Evolutionary conservation across 2,888 invertebrate genomes (phyloP).

Genomic region (Idaea biselata): DNA sequence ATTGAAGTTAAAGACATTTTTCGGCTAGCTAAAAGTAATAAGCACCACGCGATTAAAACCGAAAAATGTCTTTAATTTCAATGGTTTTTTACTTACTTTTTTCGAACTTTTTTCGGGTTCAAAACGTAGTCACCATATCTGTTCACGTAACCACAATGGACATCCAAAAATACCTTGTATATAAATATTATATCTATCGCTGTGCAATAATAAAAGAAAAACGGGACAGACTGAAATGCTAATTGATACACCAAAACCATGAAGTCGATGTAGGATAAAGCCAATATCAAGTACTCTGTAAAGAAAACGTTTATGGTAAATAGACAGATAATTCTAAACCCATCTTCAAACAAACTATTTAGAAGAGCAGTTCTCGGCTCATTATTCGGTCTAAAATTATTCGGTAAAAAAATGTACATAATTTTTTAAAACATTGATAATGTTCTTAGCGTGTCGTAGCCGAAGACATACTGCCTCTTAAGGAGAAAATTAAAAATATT

Average conservation of each 20-base stretch:
- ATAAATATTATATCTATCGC: constrained; percentile 62
- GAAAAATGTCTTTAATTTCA: too few species aligned
- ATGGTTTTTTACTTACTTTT: constrained; percentile 52
- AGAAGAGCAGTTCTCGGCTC: too few species aligned
- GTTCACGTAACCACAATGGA: constrained; percentile 73
- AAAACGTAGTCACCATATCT: constrained; percentile 74
- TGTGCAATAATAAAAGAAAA: constrained; percentile 54
- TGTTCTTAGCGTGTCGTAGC: too few species aligned
- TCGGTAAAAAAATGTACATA: too few species aligned
- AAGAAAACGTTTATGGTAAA: constrained; percentile 19
- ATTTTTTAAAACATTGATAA: too few species aligned
- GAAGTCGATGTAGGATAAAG: constrained; percentile 65
- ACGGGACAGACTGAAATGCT: constrained; percentile 65
- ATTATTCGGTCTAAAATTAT: too few species aligned
- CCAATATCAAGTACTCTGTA: constrained; percentile 67
- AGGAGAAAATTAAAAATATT: too few species aligned
- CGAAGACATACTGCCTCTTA: too few species aligned
- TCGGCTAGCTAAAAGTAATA: too few species aligned
- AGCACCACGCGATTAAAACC: too few species aligned
- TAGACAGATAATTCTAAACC: constrained; percentile 1
- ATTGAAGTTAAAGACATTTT: too few species aligned
- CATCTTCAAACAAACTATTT: too few species aligned
- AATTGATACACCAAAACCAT: constrained; percentile 73
- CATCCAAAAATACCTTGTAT: constrained; percentile 69
- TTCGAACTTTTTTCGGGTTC: constrained; percentile 63